A percentile compares a stretch with the other conserved stretches of the same genome.
Evolutionary conservation across 2,888 invertebrate genomes (phyloP).

Genomic region (Phrixothrix hirtus): DNA sequence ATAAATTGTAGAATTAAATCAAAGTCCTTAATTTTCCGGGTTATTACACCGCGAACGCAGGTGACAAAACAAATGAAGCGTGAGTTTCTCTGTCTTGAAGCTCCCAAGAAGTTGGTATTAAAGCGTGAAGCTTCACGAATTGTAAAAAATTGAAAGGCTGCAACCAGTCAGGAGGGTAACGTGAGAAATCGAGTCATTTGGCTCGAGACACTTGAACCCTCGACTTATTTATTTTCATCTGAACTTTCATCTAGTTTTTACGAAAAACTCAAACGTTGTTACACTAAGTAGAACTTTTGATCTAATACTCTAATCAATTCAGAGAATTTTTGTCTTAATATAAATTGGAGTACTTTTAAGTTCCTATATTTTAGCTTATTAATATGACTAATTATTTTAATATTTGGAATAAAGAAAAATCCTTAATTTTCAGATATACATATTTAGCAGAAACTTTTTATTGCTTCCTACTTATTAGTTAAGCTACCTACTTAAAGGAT

Average conservation of each 20-base stretch:
- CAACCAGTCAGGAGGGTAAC: slow-evolving; percentile 40
- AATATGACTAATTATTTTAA: too few relatives aligned
- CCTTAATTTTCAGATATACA: too few relatives aligned
- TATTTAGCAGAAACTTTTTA: too few relatives aligned
- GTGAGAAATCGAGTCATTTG: slow-evolving; percentile 45
- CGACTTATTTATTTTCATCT: slow-evolving; percentile 44
- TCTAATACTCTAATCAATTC: too few relatives aligned
- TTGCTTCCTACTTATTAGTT: too few relatives aligned
- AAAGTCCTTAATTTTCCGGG: slow-evolving; percentile 29
- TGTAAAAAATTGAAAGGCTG: slow-evolving; percentile 37
- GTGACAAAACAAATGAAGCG: slow-evolving; percentile 31
- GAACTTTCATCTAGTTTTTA: slow-evolving; percentile 25
- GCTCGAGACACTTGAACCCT: slow-evolving; percentile 42
- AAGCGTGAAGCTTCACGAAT: slow-evolving; percentile 33
- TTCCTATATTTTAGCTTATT: too few relatives aligned
- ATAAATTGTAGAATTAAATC: slow-evolving; percentile 31
- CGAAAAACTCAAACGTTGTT: slow-evolving; percentile 10
- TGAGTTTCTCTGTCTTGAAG: slow-evolving; percentile 27
- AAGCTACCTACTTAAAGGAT: too few relatives aligned
- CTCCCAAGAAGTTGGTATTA: slow-evolving; percentile 27
- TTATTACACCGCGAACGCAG: slow-evolving; percentile 30
- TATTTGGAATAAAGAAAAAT: too few relatives aligned
- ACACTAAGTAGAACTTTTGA: too few relatives aligned
- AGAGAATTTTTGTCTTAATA: too few relatives aligned
- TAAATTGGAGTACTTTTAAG: too few relatives aligned